Conservation (phyloP, 2,797 vertebrate genomes). For the Mus minutoides region DNA sequence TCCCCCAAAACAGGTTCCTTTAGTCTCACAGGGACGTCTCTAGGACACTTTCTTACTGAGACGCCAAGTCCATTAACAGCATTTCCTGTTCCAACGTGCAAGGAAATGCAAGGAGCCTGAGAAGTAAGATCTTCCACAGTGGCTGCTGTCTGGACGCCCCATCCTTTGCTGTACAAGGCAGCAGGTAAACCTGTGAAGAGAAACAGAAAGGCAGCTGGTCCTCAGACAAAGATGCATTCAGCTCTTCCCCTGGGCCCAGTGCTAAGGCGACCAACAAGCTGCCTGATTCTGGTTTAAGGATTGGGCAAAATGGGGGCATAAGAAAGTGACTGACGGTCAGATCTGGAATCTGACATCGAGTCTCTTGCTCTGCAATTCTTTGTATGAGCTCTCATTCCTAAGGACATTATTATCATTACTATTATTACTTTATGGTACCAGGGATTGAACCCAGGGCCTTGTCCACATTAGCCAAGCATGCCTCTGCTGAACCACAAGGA, state of each 20-base stretch:
- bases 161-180: slow-evolving; percentile 52
- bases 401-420: not conserved
- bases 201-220: slow-evolving; percentile 75
- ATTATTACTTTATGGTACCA: not conserved
- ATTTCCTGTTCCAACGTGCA: slow-evolving; percentile 37
- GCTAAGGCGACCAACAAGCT: slow-evolving; percentile 39
- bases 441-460: not conserved
- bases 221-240: slow-evolving; percentile 47
- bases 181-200: slow-evolving; percentile 70
- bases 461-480: not conserved
- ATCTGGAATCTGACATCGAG: not conserved
- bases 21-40: slow-evolving; percentile 2
- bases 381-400: slow-evolving; percentile 43
- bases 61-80: slow-evolving; percentile 45
- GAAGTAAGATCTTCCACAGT: slow-evolving; percentile 51
- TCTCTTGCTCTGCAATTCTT: slow-evolving; percentile 52
- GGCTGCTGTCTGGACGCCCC: slow-evolving; percentile 46
- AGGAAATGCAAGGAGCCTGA: slow-evolving; percentile 33
- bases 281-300: not conserved
- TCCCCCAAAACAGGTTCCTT: not conserved
- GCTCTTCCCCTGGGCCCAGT: slow-evolving; percentile 47
- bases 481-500: not conserved
- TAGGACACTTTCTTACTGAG: slow-evolving; percentile 42
- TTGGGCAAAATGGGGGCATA: not conserved
- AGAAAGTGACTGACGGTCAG: not conserved